These are phyloP conservation scores for Alsophila aescularia DNA, from an alignment of 2,888 invertebrate genomes.

Conservation along the genomic window DNA sequence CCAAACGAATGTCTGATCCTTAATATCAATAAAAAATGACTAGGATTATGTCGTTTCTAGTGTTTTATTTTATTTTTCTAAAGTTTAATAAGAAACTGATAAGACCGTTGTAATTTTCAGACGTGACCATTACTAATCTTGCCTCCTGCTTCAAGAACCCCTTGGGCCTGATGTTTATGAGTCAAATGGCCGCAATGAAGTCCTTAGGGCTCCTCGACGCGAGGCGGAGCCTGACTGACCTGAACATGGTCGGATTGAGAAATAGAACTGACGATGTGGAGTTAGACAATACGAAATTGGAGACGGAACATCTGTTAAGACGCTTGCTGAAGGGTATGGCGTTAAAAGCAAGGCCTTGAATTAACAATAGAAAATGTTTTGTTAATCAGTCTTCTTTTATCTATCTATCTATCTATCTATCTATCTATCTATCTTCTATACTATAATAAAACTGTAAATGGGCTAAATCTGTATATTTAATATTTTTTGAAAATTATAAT, in stretches of 20 bases:
- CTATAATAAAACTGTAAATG: too few species aligned
- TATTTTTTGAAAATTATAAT: too few species aligned
- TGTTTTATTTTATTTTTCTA: too few species aligned
- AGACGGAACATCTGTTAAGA: not conserved
- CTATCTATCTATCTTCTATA: too few species aligned
- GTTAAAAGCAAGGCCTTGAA: not conserved
- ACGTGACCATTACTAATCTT: constrained; percentile 68
- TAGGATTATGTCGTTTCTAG: not conserved
- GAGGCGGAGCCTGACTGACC: not conserved
- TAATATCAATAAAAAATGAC: too few species aligned
- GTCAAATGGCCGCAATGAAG: constrained; percentile 62
- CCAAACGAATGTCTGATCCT: too few species aligned
- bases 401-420: too few species aligned
- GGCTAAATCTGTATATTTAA: too few species aligned
- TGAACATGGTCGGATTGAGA: not conserved
- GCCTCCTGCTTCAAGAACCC: constrained; percentile 61
- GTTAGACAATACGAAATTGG: not conserved
- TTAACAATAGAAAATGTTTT: too few species aligned
- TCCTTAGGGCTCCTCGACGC: constrained; percentile 56
- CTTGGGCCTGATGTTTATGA: constrained; percentile 57
- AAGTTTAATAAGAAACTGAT: not conserved
- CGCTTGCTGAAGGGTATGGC: not conserved
- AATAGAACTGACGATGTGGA: not conserved
- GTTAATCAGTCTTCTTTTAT: too few species aligned
- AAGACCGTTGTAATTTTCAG: constrained; percentile 45